Percentiles rank a stretch among this genome's conserved stretches.
Conservation (phyloP, 2,797 vertebrate genomes). For the Chanos chanos region DNA sequence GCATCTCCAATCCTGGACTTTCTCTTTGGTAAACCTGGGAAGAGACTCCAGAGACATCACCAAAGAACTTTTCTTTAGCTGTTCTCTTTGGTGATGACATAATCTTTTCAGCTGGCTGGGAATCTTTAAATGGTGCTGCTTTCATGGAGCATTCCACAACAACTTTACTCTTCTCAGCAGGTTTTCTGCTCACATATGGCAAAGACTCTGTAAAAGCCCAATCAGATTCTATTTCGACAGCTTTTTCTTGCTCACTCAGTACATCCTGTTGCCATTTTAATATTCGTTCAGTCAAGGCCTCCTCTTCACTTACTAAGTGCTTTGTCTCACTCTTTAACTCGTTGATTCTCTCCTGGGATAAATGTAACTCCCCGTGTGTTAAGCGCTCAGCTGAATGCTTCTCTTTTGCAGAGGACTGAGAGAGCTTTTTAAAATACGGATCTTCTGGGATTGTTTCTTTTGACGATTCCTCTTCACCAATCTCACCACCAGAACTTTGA, state of each 20-base stretch:
- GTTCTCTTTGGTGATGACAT: constrained; percentile 27
- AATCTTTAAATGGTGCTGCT: constrained; percentile 15
- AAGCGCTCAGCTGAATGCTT: constrained; percentile 47
- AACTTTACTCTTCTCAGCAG: too few species aligned
- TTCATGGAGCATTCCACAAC: constrained; percentile 10
- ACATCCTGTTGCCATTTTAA: constrained; percentile 78
- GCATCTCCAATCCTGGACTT: constrained; percentile 9
- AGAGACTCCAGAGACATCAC: constrained; percentile 30
- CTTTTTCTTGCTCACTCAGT: constrained; percentile 63
- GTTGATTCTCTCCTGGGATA: constrained; percentile 70
- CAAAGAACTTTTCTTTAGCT: constrained; percentile 47
- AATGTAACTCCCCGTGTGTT: constrained; percentile 58
- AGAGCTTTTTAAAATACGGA: constrained; percentile 39
- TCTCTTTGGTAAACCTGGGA: constrained; percentile 38
- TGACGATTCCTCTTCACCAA: constrained; percentile 30
- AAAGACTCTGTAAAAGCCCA: constrained; percentile 53
- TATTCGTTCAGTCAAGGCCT: constrained; percentile 71
- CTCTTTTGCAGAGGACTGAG: constrained; percentile 36
- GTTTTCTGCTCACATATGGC: too few species aligned
- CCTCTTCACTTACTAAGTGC: constrained; percentile 66
- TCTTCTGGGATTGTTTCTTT: constrained; percentile 37
- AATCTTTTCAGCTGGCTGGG: constrained; percentile 12
- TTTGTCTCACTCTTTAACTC: constrained; percentile 68
- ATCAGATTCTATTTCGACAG: constrained; percentile 44
- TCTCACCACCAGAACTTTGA: constrained; percentile 31